Evolutionary conservation across 37 sponge, comb jelly and placozoan genomes (phyloP).

Genomic region (Oopsacas minuta): DNA sequence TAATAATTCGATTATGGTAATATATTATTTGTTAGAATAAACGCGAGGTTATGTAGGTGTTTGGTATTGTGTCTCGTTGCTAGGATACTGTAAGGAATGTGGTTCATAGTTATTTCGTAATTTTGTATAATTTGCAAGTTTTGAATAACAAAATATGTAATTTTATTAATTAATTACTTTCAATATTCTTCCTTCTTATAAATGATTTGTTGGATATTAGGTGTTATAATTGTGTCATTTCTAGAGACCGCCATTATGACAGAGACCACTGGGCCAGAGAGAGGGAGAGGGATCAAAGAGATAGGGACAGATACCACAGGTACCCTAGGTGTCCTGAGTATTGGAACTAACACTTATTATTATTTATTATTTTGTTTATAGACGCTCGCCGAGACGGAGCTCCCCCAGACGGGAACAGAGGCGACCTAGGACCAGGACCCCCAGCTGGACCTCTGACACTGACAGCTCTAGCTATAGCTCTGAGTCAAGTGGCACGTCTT

Average conservation of each 20-base stretch:
- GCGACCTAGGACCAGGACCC: not conserved
- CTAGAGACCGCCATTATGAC: not conserved
- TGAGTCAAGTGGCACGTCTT: not conserved
- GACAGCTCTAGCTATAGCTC: not conserved
- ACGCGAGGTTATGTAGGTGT: too few species aligned
- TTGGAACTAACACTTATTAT: not conserved
- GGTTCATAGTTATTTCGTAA: too few species aligned
- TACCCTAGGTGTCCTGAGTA: not conserved
- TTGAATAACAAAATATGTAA: too few species aligned
- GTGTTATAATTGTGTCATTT: not conserved
- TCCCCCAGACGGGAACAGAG: not conserved
- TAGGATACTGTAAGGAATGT: too few species aligned
- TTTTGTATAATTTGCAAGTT: too few species aligned
- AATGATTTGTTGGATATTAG: too few species aligned
- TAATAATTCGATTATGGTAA: too few species aligned
- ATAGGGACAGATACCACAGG: not conserved
- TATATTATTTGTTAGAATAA: too few species aligned
- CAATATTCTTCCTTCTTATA: too few species aligned
- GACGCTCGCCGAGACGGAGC: not conserved
- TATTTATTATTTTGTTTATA: not conserved
- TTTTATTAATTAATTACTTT: too few species aligned
- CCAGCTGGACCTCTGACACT: constrained; percentile 11
- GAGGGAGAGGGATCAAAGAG: not conserved
- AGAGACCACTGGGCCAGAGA: not conserved
- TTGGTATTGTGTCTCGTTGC: too few species aligned